Base-by-base conservation (phyloP, 2,888 invertebrate species). In the Tiliacea aurago region DNA sequence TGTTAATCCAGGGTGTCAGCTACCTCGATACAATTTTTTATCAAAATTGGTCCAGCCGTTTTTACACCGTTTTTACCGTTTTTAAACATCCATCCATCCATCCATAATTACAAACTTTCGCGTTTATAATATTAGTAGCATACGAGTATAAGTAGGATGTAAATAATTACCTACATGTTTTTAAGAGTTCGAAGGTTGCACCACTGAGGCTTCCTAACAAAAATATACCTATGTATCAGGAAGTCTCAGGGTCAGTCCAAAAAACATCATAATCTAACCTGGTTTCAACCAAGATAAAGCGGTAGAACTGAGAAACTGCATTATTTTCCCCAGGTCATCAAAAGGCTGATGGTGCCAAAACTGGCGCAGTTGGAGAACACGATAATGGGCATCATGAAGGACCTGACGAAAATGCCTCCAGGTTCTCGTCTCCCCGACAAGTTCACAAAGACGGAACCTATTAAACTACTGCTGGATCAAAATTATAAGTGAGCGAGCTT, bases 361-460 rank as follows among this genome's bases (percentile, higher is more conserved):
- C 84, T 96, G 67, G 96, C 95, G 0, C 96, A 96, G 76, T 85
- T 96, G 53, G 96, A 96, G 89, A 96, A 96, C 84, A 95, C 95
- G 0, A 96, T 96, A 64, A 96, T 96, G 96, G 96, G 96, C 0
- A 92, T 96, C 23, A 96, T 96, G 95, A 95, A 95, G 86, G 96
- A 96, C 67, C 81, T 96, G n/a, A 86, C 94, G 0, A 96, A 95
- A 84, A 73, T 95, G 90, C 95, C 96, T 0, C 96, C 96, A 0
- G 96, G 96, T 2, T 91, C 95, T 0, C 92, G 96, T 0, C 91
- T 96, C 0, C 96, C 96, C 0, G 96, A 96, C 85, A 96, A 96
- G 80, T 94, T 91, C 78, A 96, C 96, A 28, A 96, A 96, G 87
- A 96, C 96, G 0, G 96, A 96, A 63, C 96, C 96, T 0, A 90